Base-by-base conservation (phyloP, 2,888 invertebrate species). In the Idaea aversata region DNA sequence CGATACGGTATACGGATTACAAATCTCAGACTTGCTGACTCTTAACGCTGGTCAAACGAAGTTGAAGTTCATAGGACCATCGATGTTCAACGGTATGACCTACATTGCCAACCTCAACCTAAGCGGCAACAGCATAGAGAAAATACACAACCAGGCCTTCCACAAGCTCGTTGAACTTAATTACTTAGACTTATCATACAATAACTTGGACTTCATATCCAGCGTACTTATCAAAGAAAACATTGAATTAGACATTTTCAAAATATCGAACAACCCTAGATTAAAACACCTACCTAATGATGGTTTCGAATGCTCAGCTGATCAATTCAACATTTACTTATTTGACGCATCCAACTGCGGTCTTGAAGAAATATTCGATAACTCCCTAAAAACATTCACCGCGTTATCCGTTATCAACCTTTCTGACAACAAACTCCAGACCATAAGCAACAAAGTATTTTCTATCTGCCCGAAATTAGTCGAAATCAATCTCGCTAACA, bases 341-440 rank as follows among this genome's bases (percentile, higher is more conserved):
- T 95, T 97, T 77, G 97, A 97, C 73, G 95, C 96, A 25, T 95
- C 96, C 4, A 94, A 95, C 80, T 97, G 97, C 80, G 95, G 95
- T 10, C 92, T 97, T 25, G 93, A 94, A 62, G 93, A 93, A 67
- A 88, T 96, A 65, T 93, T 93, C 61, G 94, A 94, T 71, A 94
- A 94, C 71, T 95, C 95, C 0, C 95, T 97, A 79, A 94, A 94
- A 72, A 94, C 95, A 3, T 96, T 97, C 94, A 95, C 96, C 1
- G 95, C 95, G 57, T 82, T 97, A 73, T 93, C 94, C 3, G 94
- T 94, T 2, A 87, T 97, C 61, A 94, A 95, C 79, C 88, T 97
- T 38, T 94, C 96, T 25, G 94, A 94, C 77, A 97, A 97, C 80
- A 94, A 93, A 75, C 94, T 94, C 67, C 93, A 93, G 77, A 92